phyloP scores from a whole-genome alignment of 2,113 vertebrate genomes.

The Psephotus haematonotus region DNA sequence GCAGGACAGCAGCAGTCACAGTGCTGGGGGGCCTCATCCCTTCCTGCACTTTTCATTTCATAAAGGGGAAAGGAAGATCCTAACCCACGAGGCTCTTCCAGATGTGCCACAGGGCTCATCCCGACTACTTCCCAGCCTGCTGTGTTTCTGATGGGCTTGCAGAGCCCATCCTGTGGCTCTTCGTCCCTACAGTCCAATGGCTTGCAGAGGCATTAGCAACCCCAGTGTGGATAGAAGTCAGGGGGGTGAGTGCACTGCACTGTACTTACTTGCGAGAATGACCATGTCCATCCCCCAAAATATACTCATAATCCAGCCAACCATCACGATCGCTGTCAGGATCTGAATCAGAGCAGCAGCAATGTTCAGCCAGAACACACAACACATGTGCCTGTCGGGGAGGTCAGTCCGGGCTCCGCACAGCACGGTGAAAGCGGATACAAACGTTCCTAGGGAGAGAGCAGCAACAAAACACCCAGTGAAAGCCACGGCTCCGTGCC shows the following conservation, averaged over 20 bases:
- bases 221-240: fast-evolving
- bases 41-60: neutral
- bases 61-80: neutral
- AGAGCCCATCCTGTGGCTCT: neutral
- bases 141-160: neutral
- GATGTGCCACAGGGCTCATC: neutral
- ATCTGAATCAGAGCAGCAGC: slow-evolving; percentile 96
- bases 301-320: slow-evolving; percentile 99
- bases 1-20: neutral
- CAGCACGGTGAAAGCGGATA: slow-evolving; percentile 94
- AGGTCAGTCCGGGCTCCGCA: slow-evolving; percentile 94
- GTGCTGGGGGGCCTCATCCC: neutral
- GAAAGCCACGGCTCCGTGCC: neutral
- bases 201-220: neutral
- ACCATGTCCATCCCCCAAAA: slow-evolving; percentile 99
- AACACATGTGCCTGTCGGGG: slow-evolving; percentile 89
- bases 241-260: fast-evolving
- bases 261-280: slow-evolving; percentile 94
- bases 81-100: neutral
- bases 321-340: slow-evolving; percentile 95
- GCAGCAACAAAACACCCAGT: neutral
- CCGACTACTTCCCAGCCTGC: neutral
- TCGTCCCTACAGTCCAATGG: neutral
- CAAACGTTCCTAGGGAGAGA: slow-evolving; percentile 85
- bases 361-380: slow-evolving; percentile 97